A percentile compares a stretch with the other conserved stretches of the same genome.
phyloP scores from a whole-genome alignment of 2,113 vertebrate species.

The Xenopus tropicalis region UCB_Xtro_10.0 CM004445.2:114582501-114583000 shows the following conservation, averaged over 20 bases:
- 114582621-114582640: neutral
- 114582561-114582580: too few species aligned
- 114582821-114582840: conserved; percentile 43
- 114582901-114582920: neutral
- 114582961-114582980: neutral
- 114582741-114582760: conserved; percentile 29
- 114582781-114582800: conserved; percentile 35
- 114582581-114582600: conserved; percentile 4
- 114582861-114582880: conserved; percentile 28
- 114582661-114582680: conserved; percentile 44
- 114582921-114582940: neutral
- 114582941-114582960: neutral
- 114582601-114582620: conserved; percentile 35
- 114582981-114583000: neutral
- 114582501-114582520: too few species aligned
- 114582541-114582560: too few species aligned
- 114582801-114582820: conserved; percentile 35
- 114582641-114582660: conserved; percentile 41
- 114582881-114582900: conserved; percentile 1
- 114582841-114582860: conserved; percentile 37
- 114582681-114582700: conserved; percentile 41
- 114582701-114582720: conserved; percentile 42
- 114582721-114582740: conserved; percentile 35
- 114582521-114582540: too few species aligned
- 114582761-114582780: conserved; percentile 32